Base-by-base conservation (phyloP, 2,888 invertebrate genomes). In the Dryadula phaetusa region DNA sequence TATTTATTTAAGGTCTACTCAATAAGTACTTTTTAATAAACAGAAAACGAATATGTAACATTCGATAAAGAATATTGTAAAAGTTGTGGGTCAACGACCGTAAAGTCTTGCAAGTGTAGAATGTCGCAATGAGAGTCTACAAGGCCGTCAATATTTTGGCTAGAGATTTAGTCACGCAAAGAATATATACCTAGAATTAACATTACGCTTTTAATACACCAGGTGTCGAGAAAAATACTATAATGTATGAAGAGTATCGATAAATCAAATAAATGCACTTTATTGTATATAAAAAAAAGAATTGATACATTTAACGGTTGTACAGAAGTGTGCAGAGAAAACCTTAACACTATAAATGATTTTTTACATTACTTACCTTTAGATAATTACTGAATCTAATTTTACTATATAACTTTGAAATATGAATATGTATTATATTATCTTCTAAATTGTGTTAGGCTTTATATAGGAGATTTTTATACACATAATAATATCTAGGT, bases 21-120 rank as follows among this genome's bases (percentile, higher is more conserved):
- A 12, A 37, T 37, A 37, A 37, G n/a, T 37, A 2, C 8, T n/a
- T 25, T 25, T 25, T 25, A 49, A 49, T 8, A 3, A 8, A 28
- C 1, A n/a, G 8, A 28, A 49, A 28, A 28, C 4, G 0, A 32
- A 52, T 2, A 16, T 16, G 32, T 18, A 32, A 44, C 42, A 60
- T 28, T 44, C 18, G 22, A 0, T 32, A 44, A 28, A 28, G 60
- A 40, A 53, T 16, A 54, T 28, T 42, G 53, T 32, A 28, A 32
- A 64, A 60, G 63, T 44, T 25, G 42, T 75, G 78, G 86, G 82
- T 87, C 83, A 82, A 80, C 75, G 85, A 82, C 86, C 87, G 81
- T 76, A 72, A 52, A 75, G 78, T 71, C 70, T 60, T 71, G 71
- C 70, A 68, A 73, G 71, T 70, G 76, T 75, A 75, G 76, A 77